Percentiles rank a stretch among this genome's conserved stretches.
phyloP scores from a whole-genome alignment of 2,888 invertebrate genomes.

The Eupithecia exiguata region DNA sequence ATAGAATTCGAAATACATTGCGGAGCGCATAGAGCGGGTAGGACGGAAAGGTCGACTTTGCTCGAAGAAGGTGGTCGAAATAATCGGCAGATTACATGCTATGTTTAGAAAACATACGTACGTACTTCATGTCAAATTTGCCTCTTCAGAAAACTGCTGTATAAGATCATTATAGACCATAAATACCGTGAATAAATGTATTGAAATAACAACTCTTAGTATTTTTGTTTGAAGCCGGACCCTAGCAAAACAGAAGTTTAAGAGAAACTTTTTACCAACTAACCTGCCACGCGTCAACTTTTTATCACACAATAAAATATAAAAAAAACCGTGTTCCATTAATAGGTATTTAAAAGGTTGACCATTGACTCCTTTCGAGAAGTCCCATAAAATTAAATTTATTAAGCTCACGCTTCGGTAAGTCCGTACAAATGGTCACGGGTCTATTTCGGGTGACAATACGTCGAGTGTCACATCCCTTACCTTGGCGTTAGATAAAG shows the following conservation, averaged over 20 bases:
- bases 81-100: no score
- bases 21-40: no score
- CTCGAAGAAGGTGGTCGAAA: no score
- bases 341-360: slow-evolving; percentile 55
- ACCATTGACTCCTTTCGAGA: slow-evolving; percentile 60
- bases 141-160: neutral
- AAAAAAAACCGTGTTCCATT: slow-evolving; percentile 52
- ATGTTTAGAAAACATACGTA: no score
- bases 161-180: neutral
- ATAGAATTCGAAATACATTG: no score
- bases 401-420: slow-evolving; percentile 70
- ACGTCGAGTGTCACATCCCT: slow-evolving; percentile 48
- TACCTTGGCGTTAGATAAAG: slow-evolving; percentile 19
- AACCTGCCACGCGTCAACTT: slow-evolving; percentile 25
- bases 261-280: neutral
- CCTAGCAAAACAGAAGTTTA: neutral
- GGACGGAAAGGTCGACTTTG: no score
- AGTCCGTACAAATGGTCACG: slow-evolving; percentile 58
- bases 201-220: neutral
- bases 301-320: slow-evolving; percentile 5
- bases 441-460: slow-evolving; percentile 51
- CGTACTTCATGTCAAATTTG: neutral
- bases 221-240: neutral
- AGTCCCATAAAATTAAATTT: slow-evolving; percentile 76
- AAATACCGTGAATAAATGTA: no score